Evolutionary conservation across 2,113 vertebrate genomes (phyloP).

Genomic region (Megalops atlanticus): DNA sequence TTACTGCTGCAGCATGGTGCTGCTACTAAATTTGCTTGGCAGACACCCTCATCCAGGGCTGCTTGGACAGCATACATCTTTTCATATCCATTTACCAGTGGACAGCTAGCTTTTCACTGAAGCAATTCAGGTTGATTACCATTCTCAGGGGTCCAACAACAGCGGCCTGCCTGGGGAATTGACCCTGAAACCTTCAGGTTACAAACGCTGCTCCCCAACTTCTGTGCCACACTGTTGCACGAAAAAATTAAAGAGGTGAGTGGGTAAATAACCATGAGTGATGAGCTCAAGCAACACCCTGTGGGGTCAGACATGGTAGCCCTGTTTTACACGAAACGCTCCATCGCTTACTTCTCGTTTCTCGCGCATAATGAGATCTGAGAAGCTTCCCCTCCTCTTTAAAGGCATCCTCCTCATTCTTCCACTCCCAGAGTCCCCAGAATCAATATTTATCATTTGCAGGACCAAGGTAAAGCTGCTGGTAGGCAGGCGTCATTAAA

Average conservation of each 20-base stretch:
- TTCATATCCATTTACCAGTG: too few species aligned
- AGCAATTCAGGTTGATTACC: too few species aligned
- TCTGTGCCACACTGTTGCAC: too few species aligned
- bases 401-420: slow-evolving; percentile 31
- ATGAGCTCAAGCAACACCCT: slow-evolving; percentile 30
- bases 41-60: too few species aligned
- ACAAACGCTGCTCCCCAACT: too few species aligned
- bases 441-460: slow-evolving; percentile 62
- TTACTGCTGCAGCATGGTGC: too few species aligned
- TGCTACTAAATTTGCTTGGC: too few species aligned
- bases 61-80: too few species aligned
- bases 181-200: too few species aligned
- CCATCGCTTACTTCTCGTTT: slow-evolving; percentile 52
- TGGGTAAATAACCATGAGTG: slow-evolving; percentile 31
- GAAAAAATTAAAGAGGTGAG: slow-evolving; percentile 61
- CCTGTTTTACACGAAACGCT: slow-evolving; percentile 25
- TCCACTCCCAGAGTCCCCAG: slow-evolving; percentile 49
- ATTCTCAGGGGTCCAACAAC: too few species aligned
- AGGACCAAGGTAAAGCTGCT: slow-evolving; percentile 31
- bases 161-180: too few species aligned
- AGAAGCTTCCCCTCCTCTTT: slow-evolving; percentile 42
- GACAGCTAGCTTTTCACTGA: too few species aligned
- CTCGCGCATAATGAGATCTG: slow-evolving; percentile 43
- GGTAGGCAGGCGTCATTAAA: slow-evolving; percentile 46
- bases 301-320: slow-evolving; percentile 36